phyloP scores from a whole-genome alignment of 2,797 vertebrate genomes.

The Harpagifer antarcticus region DNA sequence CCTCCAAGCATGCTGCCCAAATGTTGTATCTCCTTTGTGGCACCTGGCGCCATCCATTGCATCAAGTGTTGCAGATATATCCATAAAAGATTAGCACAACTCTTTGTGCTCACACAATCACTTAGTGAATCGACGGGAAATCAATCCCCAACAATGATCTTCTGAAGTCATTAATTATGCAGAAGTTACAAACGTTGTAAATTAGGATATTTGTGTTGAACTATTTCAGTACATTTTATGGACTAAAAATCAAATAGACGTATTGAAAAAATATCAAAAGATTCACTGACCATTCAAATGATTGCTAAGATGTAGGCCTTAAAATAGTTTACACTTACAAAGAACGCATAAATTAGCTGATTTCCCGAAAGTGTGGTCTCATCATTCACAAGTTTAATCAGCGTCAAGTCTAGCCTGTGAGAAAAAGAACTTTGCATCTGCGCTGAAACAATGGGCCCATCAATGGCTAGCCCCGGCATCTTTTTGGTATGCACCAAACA shows the following conservation, averaged over 20 bases:
- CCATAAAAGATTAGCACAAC: background rate
- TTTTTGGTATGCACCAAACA: conserved; percentile 77
- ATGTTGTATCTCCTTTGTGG: background rate
- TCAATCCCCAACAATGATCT: background rate
- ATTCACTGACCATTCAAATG: conserved; percentile 21
- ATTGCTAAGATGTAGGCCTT: background rate
- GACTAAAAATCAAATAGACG: background rate
- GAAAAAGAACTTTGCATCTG: conserved; percentile 73
- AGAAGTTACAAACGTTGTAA: background rate
- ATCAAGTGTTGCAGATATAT: background rate
- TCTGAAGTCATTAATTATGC: no score
- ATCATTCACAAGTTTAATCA: conserved; percentile 68
- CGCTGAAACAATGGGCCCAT: conserved; percentile 76
- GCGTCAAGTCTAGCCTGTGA: conserved; percentile 74
- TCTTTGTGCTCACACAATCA: conserved; percentile 8
- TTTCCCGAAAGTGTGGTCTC: conserved; percentile 55
- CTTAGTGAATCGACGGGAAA: background rate
- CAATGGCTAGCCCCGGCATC: conserved; percentile 70
- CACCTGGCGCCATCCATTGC: conserved; percentile 16
- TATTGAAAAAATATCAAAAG: background rate
- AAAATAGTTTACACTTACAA: conserved; percentile 10
- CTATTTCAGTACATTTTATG: conserved; percentile 1
- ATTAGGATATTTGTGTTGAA: background rate
- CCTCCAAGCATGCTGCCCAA: conserved; percentile 14
- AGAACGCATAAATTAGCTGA: conserved; percentile 14